Percentiles rank a stretch among this genome's conserved stretches.
Conservation (phyloP, 2,113 vertebrate genomes). For the Daphoenositta chrysoptera region DNA sequence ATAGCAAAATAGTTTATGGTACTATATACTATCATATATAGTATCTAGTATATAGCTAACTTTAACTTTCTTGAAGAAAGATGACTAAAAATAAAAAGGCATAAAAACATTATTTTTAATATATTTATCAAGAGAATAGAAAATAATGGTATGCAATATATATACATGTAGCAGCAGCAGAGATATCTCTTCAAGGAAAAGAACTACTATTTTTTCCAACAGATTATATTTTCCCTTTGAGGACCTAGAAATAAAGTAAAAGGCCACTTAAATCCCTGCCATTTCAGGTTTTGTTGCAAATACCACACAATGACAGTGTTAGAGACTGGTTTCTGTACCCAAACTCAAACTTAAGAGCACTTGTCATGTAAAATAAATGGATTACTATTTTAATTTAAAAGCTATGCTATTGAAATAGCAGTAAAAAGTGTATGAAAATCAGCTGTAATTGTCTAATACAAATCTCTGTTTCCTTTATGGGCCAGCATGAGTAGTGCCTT, state of each 20-base stretch:
- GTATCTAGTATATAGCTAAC: background rate
- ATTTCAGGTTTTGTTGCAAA: background rate
- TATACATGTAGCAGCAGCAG: background rate
- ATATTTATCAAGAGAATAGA: background rate
- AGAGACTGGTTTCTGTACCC: background rate
- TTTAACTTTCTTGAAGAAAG: background rate
- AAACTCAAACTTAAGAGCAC: background rate
- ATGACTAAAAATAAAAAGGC: background rate
- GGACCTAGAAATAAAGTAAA: background rate
- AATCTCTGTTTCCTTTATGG: background rate
- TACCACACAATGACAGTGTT: background rate
- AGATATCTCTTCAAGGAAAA: background rate
- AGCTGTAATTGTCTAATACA: background rate
- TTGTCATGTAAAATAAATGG: background rate
- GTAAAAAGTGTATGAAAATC: background rate
- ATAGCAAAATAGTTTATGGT: background rate
- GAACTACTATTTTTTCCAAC: background rate
- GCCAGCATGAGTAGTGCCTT: background rate
- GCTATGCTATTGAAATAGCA: background rate
- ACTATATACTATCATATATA: background rate
- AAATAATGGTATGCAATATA: background rate
- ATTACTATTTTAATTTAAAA: background rate
- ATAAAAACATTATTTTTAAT: background rate
- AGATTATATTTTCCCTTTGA: background rate
- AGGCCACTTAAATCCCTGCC: background rate